Evolutionary conservation across 2,888 invertebrate species (phyloP).

Genomic region (Oligia latruncula): DNA sequence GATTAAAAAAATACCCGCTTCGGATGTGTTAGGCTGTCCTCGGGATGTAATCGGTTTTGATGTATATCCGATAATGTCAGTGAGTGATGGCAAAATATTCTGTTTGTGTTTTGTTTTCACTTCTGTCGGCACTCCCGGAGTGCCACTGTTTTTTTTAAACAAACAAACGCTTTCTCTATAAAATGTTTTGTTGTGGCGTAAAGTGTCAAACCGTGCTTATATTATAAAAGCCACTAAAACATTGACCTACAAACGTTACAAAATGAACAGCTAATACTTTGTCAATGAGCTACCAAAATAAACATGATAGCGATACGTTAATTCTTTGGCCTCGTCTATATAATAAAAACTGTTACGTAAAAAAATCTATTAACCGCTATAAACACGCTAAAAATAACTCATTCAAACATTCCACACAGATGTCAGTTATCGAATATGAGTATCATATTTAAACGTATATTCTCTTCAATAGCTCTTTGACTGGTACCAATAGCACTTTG

Average conservation of each 20-base stretch:
- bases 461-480: slow-evolving; percentile 35
- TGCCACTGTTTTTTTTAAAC: no score
- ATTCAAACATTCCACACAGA: slow-evolving; percentile 4
- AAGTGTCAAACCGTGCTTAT: not conserved
- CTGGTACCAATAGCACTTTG: slow-evolving; percentile 20
- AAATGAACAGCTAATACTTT: not conserved
- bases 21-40: no score
- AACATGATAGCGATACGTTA: slow-evolving; percentile 16
- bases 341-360: slow-evolving; percentile 30
- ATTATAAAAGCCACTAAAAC: not conserved
- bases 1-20: no score
- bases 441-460: not conserved
- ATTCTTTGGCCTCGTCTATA: slow-evolving; percentile 22
- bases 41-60: no score
- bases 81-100: no score
- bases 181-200: not conserved
- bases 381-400: slow-evolving; percentile 6
- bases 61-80: no score
- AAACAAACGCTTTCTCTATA: not conserved
- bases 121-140: no score
- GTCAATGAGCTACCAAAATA: slow-evolving; percentile 10
- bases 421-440: slow-evolving; percentile 2
- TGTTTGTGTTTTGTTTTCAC: no score
- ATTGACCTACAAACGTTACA: not conserved
- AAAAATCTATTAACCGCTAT: slow-evolving; percentile 32